Conservation (phyloP, 2,113 vertebrate genomes). For the Pseudorasbora parva region DNA sequence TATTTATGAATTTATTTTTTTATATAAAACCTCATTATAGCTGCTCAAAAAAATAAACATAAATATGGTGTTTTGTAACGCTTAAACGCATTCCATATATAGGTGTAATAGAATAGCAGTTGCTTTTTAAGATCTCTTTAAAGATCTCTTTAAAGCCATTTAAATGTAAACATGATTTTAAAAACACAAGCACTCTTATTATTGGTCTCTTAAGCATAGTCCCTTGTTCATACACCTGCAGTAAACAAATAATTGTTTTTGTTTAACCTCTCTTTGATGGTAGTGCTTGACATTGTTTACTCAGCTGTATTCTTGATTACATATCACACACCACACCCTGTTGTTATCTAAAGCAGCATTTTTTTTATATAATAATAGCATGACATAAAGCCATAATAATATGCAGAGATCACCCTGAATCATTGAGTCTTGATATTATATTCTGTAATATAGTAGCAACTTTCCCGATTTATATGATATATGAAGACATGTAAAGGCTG, state of each 20-base stretch:
- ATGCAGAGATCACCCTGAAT: not conserved
- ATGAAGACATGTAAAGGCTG: not conserved
- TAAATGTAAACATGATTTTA: not conserved
- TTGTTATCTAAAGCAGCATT: constrained; percentile 30
- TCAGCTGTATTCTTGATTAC: constrained; percentile 18
- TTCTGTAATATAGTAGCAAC: not conserved
- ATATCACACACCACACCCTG: constrained; percentile 29
- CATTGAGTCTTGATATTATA: not conserved
- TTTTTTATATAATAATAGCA: not conserved
- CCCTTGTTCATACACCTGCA: not conserved
- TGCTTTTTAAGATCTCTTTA: not conserved
- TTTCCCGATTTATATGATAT: not conserved
- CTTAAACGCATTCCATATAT: not conserved
- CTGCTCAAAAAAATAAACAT: constrained; percentile 16
- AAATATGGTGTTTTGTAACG: not conserved
- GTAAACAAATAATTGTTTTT: not conserved
- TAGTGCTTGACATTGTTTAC: constrained; percentile 3
- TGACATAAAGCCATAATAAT: constrained; percentile 2
- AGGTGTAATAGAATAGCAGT: not conserved
- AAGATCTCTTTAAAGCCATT: not conserved
- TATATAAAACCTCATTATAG: too few species aligned
- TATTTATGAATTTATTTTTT: too few species aligned
- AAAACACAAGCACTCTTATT: not conserved
- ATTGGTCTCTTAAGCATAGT: not conserved
- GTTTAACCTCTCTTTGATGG: not conserved